Evolutionary conservation across 2,888 invertebrate species (phyloP), one percentile per base, ranked within the genome.

Genomic region (Bedellia somnulentella): DNA sequence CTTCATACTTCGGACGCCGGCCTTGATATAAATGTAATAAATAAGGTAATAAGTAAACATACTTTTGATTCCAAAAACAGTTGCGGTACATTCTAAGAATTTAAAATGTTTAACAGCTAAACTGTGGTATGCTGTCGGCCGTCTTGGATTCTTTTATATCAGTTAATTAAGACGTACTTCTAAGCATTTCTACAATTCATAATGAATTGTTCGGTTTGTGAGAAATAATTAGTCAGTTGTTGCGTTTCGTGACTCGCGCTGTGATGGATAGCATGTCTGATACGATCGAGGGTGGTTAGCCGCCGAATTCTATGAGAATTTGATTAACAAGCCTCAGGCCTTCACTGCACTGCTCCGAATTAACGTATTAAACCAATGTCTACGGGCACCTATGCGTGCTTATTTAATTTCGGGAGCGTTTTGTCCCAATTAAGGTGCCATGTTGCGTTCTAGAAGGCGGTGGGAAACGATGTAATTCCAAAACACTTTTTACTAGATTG

Each of bases 211-310:
- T 45, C 42, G 43, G 50, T 47, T 49, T 53, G 46, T 49, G 46
- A 48, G 49, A 54, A 54, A 58, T 60, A 60, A 62, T 59, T 59
- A 60, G 57, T 53, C 42, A 44, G 41, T 41, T 42, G 44, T 44
- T 42, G 44, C 40, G 51, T 66, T 58, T 59, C 63, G 61, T 70
- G 64, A 54, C 55, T 57, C 52, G 54, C 44, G 46, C 47, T 41
- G 49, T 66, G 66, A 68, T 61, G 57, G 61, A 68, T 70, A 53
- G 64, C 64, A 63, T 64, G 71, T 53, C 46, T 45, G 49, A 67
- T 68, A 64, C 48, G 47, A 64, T 68, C 66, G 48, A 41, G 38
- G 45, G 40, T 12, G 2, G 30, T 17, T 9, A 56, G 57, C 67
- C 54, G 58, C 59, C 64, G 64, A 66, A 64, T 67, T 68, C 60